A percentile compares a stretch with the other conserved stretches of the same genome.
These are phyloP conservation scores for Hoplodrina ambigua DNA, from an alignment of 2,888 invertebrate genomes.

Conservation along the genomic window DNA sequence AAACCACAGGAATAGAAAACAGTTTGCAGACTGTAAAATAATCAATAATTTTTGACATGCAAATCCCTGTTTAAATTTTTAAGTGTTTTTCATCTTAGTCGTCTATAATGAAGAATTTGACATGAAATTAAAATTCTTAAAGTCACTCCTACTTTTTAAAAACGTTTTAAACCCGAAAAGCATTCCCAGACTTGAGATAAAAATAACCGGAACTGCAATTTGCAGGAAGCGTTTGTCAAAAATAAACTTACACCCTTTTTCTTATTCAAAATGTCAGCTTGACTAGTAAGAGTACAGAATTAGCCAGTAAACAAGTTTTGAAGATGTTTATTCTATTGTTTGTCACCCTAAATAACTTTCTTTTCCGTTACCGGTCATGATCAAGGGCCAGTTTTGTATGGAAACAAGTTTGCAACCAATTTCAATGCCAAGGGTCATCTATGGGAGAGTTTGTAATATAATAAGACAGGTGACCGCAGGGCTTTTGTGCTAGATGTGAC, in stretches of 20 bases:
- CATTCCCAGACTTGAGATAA: neutral
- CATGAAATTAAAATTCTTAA: too few relatives aligned
- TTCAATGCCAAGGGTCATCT: constrained; percentile 31
- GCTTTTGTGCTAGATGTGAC: neutral
- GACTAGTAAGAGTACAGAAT: neutral
- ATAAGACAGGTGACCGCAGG: neutral
- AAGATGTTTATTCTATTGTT: constrained; percentile 21
- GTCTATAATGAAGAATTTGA: neutral
- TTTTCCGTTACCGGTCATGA: constrained; percentile 7
- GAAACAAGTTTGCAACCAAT: constrained; percentile 30
- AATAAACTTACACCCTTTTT: neutral
- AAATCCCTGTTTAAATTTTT: too few relatives aligned
- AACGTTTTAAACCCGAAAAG: neutral
- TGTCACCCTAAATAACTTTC: constrained; percentile 20
- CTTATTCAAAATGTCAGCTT: neutral
- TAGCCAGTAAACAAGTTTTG: constrained; percentile 34
- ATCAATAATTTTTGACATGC: too few relatives aligned
- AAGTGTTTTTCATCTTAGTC: neutral
- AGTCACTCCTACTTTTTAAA: neutral
- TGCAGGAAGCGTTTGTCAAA: neutral
- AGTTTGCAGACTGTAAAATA: too few relatives aligned
- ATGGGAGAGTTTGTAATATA: constrained; percentile 41
- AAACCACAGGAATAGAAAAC: too few relatives aligned
- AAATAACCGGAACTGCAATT: neutral
- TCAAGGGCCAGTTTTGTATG: constrained; percentile 10